Evolutionary conservation across 2,888 invertebrate genomes (phyloP), one percentile per base, ranked within the genome.

Genomic region (Brassicogethes aeneus): DNA sequence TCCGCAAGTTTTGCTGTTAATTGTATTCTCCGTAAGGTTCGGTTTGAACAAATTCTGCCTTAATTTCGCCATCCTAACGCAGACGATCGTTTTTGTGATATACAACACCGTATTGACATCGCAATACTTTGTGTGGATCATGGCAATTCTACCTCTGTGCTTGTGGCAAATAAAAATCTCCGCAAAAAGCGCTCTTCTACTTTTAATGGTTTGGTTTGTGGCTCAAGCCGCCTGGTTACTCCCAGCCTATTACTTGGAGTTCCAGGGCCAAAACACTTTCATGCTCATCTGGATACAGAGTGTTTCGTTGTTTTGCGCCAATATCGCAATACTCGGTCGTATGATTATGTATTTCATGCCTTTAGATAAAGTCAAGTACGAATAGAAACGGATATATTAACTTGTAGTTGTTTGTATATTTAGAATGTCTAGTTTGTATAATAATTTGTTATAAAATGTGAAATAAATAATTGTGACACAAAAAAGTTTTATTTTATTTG

Each of bases 51-150:
- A 74, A 1, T 73, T 74, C 38, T 82, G 87, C n/a, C 69, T 94
- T 40, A 78, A 85, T 2, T 91, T 96, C 63, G 84, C 85, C 15
- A 72, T 94, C 55, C 86, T 97, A 52, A 70, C 82, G 2, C 82
- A 89, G 59, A 86, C 94, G 0, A 83, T 90, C 43, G 79, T 87
- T 2, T 80, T 97, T 62, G 97, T 99, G 0, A 79, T 85, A 2
- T 94, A 87, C 57, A 99, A 99, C 69, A 87, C 91, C 53, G 97
- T 99, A 0, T 78, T 94, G 61, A 99, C 99, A 0, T 94, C 96
- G 3, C 99, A 96, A 61, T 96, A 96, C 64, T 95, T 95, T 55
- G 76, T 97, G 36, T 99, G 99, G 99, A 94, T 93, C 60, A 67
- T 97, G 43, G 85, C 90, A 1, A 65, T 97, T 3, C 66, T 97